phyloP scores from a whole-genome alignment of 2,888 invertebrate genomes.

The Abrostola tripartita region DNA sequence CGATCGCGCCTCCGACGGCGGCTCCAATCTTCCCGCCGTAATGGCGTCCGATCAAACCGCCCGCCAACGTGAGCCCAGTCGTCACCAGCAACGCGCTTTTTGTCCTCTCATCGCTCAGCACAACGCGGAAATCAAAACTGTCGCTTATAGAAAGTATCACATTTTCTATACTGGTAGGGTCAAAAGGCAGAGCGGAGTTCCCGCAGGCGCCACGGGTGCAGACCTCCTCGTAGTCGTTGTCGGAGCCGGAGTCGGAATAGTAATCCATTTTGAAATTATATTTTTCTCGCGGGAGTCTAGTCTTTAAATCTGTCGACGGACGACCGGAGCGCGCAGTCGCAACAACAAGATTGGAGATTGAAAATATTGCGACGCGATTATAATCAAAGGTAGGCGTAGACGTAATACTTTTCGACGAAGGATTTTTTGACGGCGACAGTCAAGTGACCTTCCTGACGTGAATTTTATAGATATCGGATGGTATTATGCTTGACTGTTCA shows the following conservation, averaged over 20 bases:
- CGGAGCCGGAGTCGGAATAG: conserved; percentile 59
- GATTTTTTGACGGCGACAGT: no score
- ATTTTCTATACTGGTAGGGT: conserved; percentile 72
- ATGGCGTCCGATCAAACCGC: conserved; percentile 77
- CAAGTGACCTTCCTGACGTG: no score
- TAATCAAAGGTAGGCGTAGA: no score
- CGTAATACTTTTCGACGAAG: no score
- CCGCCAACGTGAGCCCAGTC: conserved; percentile 76
- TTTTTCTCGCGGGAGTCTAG: neutral
- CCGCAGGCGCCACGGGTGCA: conserved; percentile 28
- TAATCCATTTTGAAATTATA: conserved; percentile 29
- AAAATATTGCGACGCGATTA: conserved; percentile 1
- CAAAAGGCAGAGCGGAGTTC: conserved; percentile 69
- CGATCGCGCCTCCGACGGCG: conserved; percentile 78
- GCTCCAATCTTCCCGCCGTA: conserved; percentile 81
- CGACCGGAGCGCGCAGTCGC: neutral
- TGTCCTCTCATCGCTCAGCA: conserved; percentile 66
- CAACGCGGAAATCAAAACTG: conserved; percentile 77
- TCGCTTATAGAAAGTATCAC: conserved; percentile 76
- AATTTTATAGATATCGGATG: neutral
- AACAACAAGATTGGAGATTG: neutral
- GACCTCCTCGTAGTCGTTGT: conserved; percentile 42
- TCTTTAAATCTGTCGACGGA: no score
- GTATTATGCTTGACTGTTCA: neutral
- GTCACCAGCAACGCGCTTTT: conserved; percentile 73